phyloP scores from a whole-genome alignment of 2,888 invertebrate genomes.

The Drosophila eohydei region DNA sequence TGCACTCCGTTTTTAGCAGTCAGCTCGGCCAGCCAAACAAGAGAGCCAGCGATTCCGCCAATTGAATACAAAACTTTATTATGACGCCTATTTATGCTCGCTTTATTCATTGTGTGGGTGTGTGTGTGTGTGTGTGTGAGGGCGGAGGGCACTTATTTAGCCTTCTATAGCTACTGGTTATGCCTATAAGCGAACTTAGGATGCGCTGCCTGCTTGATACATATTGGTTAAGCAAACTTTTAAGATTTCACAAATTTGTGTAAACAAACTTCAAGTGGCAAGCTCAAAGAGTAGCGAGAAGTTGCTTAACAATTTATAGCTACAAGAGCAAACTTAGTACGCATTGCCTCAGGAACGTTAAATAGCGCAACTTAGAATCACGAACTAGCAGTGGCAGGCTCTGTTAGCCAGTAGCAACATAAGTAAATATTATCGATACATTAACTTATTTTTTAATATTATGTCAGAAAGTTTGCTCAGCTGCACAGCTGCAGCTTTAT shows the following conservation, averaged over 20 bases:
- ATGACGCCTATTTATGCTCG: conserved; percentile 54
- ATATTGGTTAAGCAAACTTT: conserved; percentile 6
- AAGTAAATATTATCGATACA: neutral
- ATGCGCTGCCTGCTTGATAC: conserved; percentile 12
- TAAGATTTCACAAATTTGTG: neutral
- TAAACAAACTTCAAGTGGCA: neutral
- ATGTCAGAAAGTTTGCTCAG: neutral
- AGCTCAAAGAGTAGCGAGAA: neutral
- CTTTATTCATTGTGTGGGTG: conserved; percentile 18
- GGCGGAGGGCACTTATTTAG: conserved; percentile 11
- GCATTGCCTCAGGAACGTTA: neutral
- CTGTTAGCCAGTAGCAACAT: too few species aligned
- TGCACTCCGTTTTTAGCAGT: conserved; percentile 31
- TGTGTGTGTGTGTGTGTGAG: conserved; percentile 11
- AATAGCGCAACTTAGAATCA: too few species aligned
- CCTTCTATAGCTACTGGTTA: conserved; percentile 9
- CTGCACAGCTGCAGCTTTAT: neutral
- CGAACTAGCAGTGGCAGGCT: too few species aligned
- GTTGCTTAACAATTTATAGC: neutral
- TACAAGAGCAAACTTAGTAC: neutral
- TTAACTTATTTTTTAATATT: neutral
- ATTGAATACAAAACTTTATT: conserved; percentile 56
- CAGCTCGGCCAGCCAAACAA: conserved; percentile 3
- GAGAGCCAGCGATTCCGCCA: conserved; percentile 21
- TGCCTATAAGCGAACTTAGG: conserved; percentile 12